Evolutionary conservation across 1,140 invertebrate genomes (phyloP), one percentile per base, ranked within the genome.

Genomic region (Drosophila gunungcola): DNA sequence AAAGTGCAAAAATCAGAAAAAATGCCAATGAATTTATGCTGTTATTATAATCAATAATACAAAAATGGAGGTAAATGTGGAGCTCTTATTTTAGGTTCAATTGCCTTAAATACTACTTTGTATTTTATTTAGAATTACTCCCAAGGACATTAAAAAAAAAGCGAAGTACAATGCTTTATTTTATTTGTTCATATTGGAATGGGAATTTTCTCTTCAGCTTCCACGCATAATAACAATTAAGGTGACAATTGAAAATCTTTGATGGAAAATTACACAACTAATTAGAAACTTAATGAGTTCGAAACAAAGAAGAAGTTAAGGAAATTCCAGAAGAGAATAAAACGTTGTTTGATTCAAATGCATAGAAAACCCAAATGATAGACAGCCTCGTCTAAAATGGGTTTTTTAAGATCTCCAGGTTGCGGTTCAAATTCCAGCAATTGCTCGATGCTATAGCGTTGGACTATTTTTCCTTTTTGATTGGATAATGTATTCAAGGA

Each of bases 381-480:
- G 0, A 63, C 6, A 3, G 6, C 11, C 21, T 53, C 16, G 3
- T 38, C 4, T 2, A 81, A 12, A 7, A 11, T 6, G 0, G 69
- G 82, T n/a, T 54, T 61, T n/a, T 67, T 25, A 1, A 85, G 55
- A 0, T 74, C 38, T 1, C 38, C 16, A 2, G 82, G 73, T 7
- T 86, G 60, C 0, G 82, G 82, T 54, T 85, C 82, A 16, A 62
- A 11, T 0, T 67, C 6, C 1, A 85, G 64, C 52, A 85, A 54
- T 29, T 81, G 60, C 0, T 86, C 68, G 1, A 85, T 70, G 21
- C 27, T 53, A 34, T 85, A 85, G 32, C 82, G 82, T 4, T 41
- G 10, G 0, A 78, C 13, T 3, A 53, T 3, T n/a, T 32, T 41
- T 5, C 42, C 64, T 10, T 10, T 3, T 1, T 29, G 32, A 13